Base-by-base conservation (phyloP, 1,140 invertebrate genomes). In the Armadillidium nasatum region DNA sequence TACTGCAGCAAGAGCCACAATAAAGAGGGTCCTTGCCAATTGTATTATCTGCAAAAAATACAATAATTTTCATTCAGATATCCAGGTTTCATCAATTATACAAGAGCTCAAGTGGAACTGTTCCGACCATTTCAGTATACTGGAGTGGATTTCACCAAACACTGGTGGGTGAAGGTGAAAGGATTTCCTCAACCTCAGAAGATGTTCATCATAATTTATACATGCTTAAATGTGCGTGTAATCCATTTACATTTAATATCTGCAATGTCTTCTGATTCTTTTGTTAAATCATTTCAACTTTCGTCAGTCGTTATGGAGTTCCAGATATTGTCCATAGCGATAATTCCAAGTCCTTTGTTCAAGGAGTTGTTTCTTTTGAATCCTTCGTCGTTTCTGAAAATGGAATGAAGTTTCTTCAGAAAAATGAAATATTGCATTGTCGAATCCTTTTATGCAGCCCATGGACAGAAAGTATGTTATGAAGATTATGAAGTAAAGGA, bases 171-270 rank as follows among this genome's bases (percentile, higher is more conserved):
- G 11, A 73, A 68, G 7, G 19, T 22, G 7, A 46, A 46, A 13
- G 73, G 60, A 1, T 33, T 33, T 33, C 1, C 33, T 33, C 33
- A 33, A 33, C 4, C 19, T 0, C 44, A 74, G 54, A 68, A 74
- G 54, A 68, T 74, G 71, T 74, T 45, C 11, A 72, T 74, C 10
- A 11, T 74, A 3, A 74, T 74, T 10, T 74, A 45, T 11, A 74
- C 73, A 7, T 74, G 73, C 33, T 22, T 74, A n/a, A 74, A 74
- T 11, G 22, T 74, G 1, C 45, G 73, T 19, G 45, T 2, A 2
- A 68, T 74, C 9, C 44, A 74, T 74, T 68, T 74, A 23, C 7
- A 23, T 19, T 44, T 74, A 22, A 15, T 74, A 19, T 46, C 73
- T 1, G 10, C 0, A 4, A 72, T 71, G 73, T 73, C 73, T 3